Conservation (phyloP, 2,113 vertebrate species). For the Chaetorhynchus papuensis region DNA sequence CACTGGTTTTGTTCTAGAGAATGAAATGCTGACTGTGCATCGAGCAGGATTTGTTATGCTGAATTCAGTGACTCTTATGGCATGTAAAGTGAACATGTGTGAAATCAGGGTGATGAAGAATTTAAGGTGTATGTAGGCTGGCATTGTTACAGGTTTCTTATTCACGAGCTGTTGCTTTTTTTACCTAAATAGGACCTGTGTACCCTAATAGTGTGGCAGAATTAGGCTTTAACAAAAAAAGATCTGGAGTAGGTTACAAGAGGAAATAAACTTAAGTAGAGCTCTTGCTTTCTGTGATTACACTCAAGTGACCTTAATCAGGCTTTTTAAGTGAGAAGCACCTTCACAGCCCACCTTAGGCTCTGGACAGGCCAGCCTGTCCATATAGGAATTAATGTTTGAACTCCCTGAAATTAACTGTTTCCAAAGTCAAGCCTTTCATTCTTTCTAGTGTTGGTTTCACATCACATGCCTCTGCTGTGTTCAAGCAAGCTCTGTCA, state of each 20-base stretch:
- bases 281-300: background rate
- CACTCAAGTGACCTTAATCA: background rate
- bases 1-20: background rate
- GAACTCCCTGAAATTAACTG: background rate
- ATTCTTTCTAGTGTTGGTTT: background rate
- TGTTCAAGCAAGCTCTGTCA: background rate
- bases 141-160: background rate
- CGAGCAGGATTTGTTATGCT: background rate
- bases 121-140: fast-evolving
- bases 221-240: background rate
- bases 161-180: background rate
- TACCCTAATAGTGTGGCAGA: background rate
- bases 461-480: background rate
- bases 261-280: background rate
- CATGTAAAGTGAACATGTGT: background rate
- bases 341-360: background rate
- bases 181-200: background rate
- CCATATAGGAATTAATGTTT: background rate
- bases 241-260: background rate
- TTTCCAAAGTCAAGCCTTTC: background rate
- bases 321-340: background rate
- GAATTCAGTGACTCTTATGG: background rate
- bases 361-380: background rate
- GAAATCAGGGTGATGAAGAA: background rate
- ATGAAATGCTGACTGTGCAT: background rate